Evolutionary conservation across 2,797 vertebrate genomes (phyloP).

Genomic region (Notolabrus celidotus): DNA sequence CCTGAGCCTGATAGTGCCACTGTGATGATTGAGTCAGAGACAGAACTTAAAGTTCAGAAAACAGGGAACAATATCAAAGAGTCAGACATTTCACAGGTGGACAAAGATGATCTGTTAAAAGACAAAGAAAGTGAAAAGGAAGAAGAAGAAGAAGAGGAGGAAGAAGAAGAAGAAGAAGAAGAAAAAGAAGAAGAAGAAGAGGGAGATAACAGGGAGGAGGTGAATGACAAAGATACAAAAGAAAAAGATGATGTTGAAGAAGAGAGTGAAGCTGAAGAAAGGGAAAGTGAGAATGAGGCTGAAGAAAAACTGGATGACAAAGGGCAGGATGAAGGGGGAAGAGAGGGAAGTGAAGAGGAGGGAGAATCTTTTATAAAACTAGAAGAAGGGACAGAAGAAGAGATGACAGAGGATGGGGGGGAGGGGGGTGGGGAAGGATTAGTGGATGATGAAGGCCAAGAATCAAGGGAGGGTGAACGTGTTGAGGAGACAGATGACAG

Average conservation of each 20-base stretch:
- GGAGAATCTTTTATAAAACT: constrained; percentile 26
- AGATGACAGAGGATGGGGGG: constrained; percentile 29
- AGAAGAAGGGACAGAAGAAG: constrained; percentile 26
- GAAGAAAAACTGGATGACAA: constrained; percentile 7
- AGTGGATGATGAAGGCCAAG: constrained; percentile 14
- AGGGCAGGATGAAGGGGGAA: constrained; percentile 14
- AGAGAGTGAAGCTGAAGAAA: constrained; percentile 21
- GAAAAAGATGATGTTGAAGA: neutral
- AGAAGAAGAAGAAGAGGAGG: neutral
- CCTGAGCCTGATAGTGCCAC: constrained; percentile 19
- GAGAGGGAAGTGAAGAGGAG: constrained; percentile 8
- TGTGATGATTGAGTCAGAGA: neutral
- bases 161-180: constrained; percentile 22
- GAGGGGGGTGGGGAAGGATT: constrained; percentile 11
- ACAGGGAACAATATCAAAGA: constrained; percentile 22
- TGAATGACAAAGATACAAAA: constrained; percentile 26
- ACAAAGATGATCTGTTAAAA: constrained; percentile 21
- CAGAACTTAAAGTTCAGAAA: constrained; percentile 24
- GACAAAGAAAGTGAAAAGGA: constrained; percentile 15
- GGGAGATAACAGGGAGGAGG: constrained; percentile 20
- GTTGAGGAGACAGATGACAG: constrained; percentile 6
- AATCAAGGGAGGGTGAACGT: neutral
- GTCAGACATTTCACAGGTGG: constrained; percentile 22
- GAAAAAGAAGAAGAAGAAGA: constrained; percentile 23
- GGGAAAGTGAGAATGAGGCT: neutral